These are phyloP conservation scores for Nasonovia ribisnigri DNA, from an alignment of 2,888 invertebrate genomes.

Conservation along the genomic window DNA sequence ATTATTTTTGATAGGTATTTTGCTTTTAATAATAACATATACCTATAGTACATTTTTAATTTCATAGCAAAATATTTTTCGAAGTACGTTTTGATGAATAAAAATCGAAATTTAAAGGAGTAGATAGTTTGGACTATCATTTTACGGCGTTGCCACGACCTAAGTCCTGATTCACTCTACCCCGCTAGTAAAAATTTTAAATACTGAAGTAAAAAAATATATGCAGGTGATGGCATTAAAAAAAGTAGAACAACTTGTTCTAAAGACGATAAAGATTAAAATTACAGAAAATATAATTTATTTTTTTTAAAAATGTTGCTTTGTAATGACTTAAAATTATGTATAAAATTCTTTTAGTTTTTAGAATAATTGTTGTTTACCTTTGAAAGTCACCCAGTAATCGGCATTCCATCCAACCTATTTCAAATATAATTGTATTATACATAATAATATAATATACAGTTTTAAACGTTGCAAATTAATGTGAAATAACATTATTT, in stretches of 20 bases:
- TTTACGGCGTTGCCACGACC: neutral
- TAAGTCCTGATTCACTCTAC: neutral
- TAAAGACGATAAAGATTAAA: neutral
- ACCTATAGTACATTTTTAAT: neutral
- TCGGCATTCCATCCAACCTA: neutral
- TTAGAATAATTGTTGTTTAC: neutral
- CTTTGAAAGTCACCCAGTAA: neutral
- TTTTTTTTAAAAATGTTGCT: neutral
- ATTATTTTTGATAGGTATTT: neutral
- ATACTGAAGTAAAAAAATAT: too few species aligned
- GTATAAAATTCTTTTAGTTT: neutral
- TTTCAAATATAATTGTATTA: neutral
- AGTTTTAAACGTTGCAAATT: neutral
- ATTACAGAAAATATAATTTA: neutral
- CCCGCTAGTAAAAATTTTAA: neutral
- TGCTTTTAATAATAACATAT: neutral
- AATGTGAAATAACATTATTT: neutral
- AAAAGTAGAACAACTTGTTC: neutral
- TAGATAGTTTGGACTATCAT: neutral
- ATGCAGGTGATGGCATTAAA: neutral
- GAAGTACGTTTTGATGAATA: neutral
- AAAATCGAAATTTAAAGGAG: neutral
- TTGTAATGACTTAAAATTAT: neutral
- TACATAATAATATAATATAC: neutral
- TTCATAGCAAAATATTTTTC: neutral